Evolutionary conservation across 2,113 vertebrate species (phyloP), one percentile per base, ranked within the genome.

Genomic region (Sphaerodactylus townsendi): DNA sequence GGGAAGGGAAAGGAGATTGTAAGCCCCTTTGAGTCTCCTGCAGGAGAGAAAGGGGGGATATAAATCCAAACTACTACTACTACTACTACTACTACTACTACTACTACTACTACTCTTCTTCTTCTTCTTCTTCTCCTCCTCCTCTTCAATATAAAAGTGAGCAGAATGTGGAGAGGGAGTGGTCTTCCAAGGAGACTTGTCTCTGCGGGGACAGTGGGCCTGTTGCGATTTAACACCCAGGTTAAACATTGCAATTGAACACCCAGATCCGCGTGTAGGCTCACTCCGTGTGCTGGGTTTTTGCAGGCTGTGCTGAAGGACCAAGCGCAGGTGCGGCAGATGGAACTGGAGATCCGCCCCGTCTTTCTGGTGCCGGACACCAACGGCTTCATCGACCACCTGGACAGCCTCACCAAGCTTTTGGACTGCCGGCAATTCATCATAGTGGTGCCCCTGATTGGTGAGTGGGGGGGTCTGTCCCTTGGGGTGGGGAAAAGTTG

Each of bases 381-480:
- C 89, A 99, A 99, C 1, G 98, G 97, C 79, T 99, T 99, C 96
- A 99, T 99, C 39, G 98, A 99, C 94, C 98, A 99, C 93, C 95
- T 99, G 85, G 93, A 94, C 46, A 97, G 97, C 81, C 94, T 99
- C 90, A 92, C 91, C 75, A 96, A 87, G 1, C 96, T 99, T 30
- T 92, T 99, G 89, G 95, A 97, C 66, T 98, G 97, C 93, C 96
- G 97, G 93, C 97, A 95, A 13, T 99, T 98, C 94, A 97, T 99
- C 91, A 95, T 99, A 90, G 98, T 99, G 93, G 98, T 99, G 86
- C 99, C 98, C 33, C 97, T 99, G 66, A 98, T 99, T 0, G 99
- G 99, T 99, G 95, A 98, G 97, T 94, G 3, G 44, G 72, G 41
- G 1, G 19, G 9, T 9, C 13, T 62, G 6, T 62, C 23, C 59